Evolutionary conservation across 1,140 invertebrate genomes (phyloP).

Genomic region (Condylostylus longicornis): DNA sequence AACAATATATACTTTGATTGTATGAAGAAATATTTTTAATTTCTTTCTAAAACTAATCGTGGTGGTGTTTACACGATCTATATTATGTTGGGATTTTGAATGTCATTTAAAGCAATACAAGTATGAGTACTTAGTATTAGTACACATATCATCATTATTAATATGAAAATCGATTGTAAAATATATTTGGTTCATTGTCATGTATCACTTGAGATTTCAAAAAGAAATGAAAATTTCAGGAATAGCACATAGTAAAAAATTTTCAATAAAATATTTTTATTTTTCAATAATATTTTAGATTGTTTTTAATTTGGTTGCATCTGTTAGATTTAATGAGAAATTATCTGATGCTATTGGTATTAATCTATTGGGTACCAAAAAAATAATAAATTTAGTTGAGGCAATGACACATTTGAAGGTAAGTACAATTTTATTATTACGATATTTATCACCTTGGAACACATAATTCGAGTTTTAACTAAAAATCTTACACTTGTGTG

Average conservation of each 20-base stretch:
- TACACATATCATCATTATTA: no score
- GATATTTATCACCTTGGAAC: constrained; percentile 15
- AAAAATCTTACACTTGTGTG: constrained; percentile 19
- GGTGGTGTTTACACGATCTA: no score
- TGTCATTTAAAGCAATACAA: no score
- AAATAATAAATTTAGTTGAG: constrained; percentile 41
- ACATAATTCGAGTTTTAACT: constrained; percentile 21
- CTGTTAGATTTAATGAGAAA: constrained; percentile 75
- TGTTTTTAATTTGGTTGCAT: constrained; percentile 81
- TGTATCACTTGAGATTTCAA: not conserved
- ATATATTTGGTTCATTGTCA: not conserved
- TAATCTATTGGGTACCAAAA: constrained; percentile 45
- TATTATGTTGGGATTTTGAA: no score
- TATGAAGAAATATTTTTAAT: no score
- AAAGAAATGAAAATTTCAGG: no score
- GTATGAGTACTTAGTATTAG: no score
- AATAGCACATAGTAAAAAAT: no score
- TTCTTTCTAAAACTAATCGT: no score
- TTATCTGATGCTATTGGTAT: constrained; percentile 45
- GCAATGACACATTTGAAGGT: constrained; percentile 51
- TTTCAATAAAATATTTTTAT: no score
- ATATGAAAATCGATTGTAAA: no score
- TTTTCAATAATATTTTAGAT: constrained; percentile 37
- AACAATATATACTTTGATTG: no score
- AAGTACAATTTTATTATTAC: constrained; percentile 11